Evolutionary conservation across 1,140 invertebrate species (phyloP), one percentile per base, ranked within the genome.

Genomic region (Drosophila truncata): DNA sequence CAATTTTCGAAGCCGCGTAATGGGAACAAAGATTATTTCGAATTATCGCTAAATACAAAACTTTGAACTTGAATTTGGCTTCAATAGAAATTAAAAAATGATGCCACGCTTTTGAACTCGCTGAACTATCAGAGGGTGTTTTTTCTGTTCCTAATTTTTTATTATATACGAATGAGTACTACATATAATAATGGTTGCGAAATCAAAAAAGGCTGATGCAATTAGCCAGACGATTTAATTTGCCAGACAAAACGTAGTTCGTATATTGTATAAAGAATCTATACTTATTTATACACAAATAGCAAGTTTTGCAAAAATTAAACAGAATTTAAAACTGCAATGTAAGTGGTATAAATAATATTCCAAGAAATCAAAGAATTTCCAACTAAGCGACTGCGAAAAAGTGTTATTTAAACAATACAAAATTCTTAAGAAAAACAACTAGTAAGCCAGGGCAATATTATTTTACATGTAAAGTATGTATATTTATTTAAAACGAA

Each of bases 11-110:
- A 35, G 37, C 3, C 29, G n/a, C 18, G 3, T 54, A 70, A 52
- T 77, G 74, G 55, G 73, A 69, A 67, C 63, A 77, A 55, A 55
- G 73, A 77, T 77, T 60, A 39, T 44, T 59, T 27, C 8, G 1
- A 5, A 66, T 50, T 42, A 73, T 73, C 52, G 46, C 72, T 11
- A 14, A 33, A 3, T 39, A 69, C 6, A 37, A 55, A 66, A 76
- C 72, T 76, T 76, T 76, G 73, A 76, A 77, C 73, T 77, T 77
- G 74, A 77, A 77, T 55, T 49, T 55, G 27, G 25, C n/a, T 50
- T 41, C 9, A 25, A 6, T 25, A 41, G 31, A 46, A 52, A 25
- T 61, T 73, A 2, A 11, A 33, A 72, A 72, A 35, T 46, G 5
- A 47, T 76, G 74, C 62, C 74, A 77, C 74, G 55, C 73, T 59